Evolutionary conservation across 2,888 invertebrate genomes (phyloP).

Genomic region (Celastrina argiolus): DNA sequence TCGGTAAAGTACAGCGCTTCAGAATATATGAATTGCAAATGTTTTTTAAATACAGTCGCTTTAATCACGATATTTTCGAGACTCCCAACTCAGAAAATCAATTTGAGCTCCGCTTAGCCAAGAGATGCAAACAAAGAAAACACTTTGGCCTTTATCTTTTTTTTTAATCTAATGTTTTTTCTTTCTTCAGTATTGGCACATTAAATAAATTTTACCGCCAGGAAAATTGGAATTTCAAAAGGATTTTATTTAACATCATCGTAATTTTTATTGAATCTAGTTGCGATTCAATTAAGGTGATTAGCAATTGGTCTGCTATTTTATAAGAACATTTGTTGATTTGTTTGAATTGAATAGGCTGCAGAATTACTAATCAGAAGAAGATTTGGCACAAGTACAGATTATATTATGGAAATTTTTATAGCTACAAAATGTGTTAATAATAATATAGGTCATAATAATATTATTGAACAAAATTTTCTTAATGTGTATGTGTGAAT

Average conservation of each 20-base stretch:
- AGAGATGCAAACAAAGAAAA: conserved; percentile 13
- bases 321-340: too few species aligned
- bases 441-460: too few species aligned
- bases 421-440: too few species aligned
- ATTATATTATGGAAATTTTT: too few species aligned
- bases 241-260: neutral
- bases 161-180: conserved; percentile 8
- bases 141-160: conserved; percentile 7
- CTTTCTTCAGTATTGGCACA: conserved; percentile 6
- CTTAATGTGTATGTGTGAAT: too few species aligned
- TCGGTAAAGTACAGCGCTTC: neutral
- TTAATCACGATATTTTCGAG: conserved; percentile 13
- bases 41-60: neutral
- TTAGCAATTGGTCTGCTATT: neutral
- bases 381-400: too few species aligned
- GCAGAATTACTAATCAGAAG: too few species aligned
- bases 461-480: too few species aligned
- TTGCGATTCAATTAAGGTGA: too few species aligned
- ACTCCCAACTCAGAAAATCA: conserved; percentile 11
- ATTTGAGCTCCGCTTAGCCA: conserved; percentile 10
- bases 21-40: neutral
- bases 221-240: neutral
- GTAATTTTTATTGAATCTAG: neutral
- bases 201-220: neutral
- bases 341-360: too few species aligned